phyloP scores from a whole-genome alignment of 2,888 invertebrate genomes.

The Hoplodrina ambigua region DNA sequence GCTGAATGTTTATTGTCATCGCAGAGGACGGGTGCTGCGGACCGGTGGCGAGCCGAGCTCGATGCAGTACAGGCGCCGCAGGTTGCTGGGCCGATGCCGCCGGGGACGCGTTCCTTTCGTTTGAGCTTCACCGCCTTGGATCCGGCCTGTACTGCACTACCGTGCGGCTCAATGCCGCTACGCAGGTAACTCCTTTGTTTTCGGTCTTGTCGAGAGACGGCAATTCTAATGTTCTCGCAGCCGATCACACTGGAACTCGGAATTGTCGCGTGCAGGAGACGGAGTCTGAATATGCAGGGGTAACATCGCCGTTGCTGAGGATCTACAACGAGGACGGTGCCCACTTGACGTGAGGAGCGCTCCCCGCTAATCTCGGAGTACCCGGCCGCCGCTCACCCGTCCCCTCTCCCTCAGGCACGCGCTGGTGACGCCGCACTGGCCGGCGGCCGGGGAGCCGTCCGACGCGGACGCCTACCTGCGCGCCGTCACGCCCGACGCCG shows the following conservation, averaged over 20 bases:
- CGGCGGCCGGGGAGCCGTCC: neutral
- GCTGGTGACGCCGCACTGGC: conserved; percentile 60
- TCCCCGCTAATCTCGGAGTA: too few relatives aligned
- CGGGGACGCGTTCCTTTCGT: conserved; percentile 74
- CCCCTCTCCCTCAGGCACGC: conserved; percentile 61
- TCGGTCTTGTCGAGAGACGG: too few relatives aligned
- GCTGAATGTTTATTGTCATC: neutral
- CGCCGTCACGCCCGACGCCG: conserved; percentile 23
- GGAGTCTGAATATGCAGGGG: conserved; percentile 80
- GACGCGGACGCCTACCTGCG: conserved; percentile 8
- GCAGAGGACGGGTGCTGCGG: conserved; percentile 64
- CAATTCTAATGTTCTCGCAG: neutral
- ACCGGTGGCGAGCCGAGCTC: conserved; percentile 69
- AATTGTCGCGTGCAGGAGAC: conserved; percentile 70
- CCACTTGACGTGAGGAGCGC: conserved; percentile 76
- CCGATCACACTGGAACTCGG: neutral
- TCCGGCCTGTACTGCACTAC: conserved; percentile 74
- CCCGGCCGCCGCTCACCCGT: conserved; percentile 8
- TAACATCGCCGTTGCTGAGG: conserved; percentile 75
- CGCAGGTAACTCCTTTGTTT: conserved; percentile 70
- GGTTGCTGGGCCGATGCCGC: conserved; percentile 72
- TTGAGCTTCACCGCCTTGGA: conserved; percentile 74
- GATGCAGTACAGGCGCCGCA: conserved; percentile 73
- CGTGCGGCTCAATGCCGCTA: conserved; percentile 79
- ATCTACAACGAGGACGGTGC: conserved; percentile 79